Base-by-base conservation (phyloP, 2,113 vertebrate species). In the Oryzias melastigma region DNA sequence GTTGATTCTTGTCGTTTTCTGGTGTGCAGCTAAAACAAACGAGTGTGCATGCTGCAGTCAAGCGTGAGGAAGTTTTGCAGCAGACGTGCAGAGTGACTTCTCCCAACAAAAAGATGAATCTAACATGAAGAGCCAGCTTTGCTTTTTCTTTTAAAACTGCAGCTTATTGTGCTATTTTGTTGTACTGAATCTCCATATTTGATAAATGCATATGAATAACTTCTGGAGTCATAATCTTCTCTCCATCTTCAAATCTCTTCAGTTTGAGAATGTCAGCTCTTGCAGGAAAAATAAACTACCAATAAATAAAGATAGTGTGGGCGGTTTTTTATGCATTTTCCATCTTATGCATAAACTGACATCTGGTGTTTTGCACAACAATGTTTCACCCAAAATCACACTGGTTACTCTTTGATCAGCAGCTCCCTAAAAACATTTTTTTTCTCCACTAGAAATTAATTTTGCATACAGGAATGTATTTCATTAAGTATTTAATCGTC, bases 81-180 rank as follows among this genome's bases (percentile, higher is more conserved):
- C 24, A 14, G 22, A 22, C 55, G 58, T 57, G 41, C 7, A 20
- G 25, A 55, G 22, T 19, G 45, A 62, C 57, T 61, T 10, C 41
- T 61, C 58, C 58, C 58, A 60, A 65, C 20, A 43, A 71, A 64
- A 52, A 50, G 29, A 63, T 57, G 61, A 67, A 45, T 75, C 58
- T 69, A 25, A 68, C 58, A 20, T 48, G n/a, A 53, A 65, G 29
- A 25, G 46, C 44, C 52, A 70, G 27, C 44, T 65, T 43, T 71
- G 62, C 52, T 22, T 6, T 16, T 24, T 17, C n/a, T 5, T 59
- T 71, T 60, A 58, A 61, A 75, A 25, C 57, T 14, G 20, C 5
- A 24, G 45, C 58, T 20, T 3, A 15, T 7, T 22, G 41, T 46
- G 65, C 58, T 10, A 35, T 35, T 35, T 35, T 35, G 12, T 35